Conservation (phyloP, 2,888 invertebrate species). For the Cerastis leucographa region DNA sequence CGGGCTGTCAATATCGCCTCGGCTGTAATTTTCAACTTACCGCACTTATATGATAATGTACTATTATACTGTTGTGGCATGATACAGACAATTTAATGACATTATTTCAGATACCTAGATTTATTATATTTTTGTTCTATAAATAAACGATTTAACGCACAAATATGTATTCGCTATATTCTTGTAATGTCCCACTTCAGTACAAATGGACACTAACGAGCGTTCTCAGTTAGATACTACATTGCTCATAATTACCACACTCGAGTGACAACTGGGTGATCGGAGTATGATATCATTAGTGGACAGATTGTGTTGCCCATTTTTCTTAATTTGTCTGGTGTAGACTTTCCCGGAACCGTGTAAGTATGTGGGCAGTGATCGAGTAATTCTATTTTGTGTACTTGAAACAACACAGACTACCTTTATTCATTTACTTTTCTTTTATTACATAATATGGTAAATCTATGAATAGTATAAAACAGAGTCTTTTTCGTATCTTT, state of each 20-base stretch:
- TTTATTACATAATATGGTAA: background rate
- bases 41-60: no score
- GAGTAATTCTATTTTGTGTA: slow-evolving; percentile 25
- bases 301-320: background rate
- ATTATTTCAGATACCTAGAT: background rate
- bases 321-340: slow-evolving; percentile 27
- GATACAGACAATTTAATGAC: background rate
- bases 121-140: background rate
- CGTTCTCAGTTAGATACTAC: background rate
- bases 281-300: slow-evolving; percentile 23
- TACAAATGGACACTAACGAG: slow-evolving; percentile 9
- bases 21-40: no score
- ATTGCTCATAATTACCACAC: slow-evolving; percentile 42
- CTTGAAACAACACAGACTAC: background rate
- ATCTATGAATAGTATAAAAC: background rate
- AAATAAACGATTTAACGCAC: background rate
- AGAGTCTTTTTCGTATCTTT: background rate
- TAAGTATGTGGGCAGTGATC: slow-evolving; percentile 22
- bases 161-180: background rate
- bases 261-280: slow-evolving; percentile 5
- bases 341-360: no score
- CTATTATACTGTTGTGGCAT: background rate
- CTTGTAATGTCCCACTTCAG: background rate
- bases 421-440: slow-evolving; percentile 2
- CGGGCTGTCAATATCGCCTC: no score